phyloP scores from a whole-genome alignment of 2,888 invertebrate genomes.

The Lasioglossum zephyrum region DNA sequence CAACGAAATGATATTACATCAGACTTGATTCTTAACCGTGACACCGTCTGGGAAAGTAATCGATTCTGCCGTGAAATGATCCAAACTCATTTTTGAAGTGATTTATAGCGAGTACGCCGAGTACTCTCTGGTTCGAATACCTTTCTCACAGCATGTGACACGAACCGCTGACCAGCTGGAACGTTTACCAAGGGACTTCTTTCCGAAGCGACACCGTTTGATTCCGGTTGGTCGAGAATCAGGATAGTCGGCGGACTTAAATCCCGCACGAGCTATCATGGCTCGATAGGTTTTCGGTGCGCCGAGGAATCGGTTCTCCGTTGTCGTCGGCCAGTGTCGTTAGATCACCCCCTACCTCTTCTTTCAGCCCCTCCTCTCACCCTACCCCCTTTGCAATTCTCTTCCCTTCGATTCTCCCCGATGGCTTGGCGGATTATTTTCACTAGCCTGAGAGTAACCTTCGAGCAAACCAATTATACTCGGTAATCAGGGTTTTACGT shows the following conservation, averaged over 20 bases:
- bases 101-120: slow-evolving; percentile 2
- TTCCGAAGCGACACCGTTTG: slow-evolving; percentile 21
- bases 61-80: background rate
- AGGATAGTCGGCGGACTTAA: slow-evolving; percentile 49
- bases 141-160: slow-evolving; percentile 1
- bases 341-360: slow-evolving; percentile 22
- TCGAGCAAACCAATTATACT: slow-evolving; percentile 51
- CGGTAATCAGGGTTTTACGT: slow-evolving; percentile 45
- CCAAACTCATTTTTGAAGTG: background rate
- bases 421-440: slow-evolving; percentile 49
- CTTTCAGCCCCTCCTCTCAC: background rate
- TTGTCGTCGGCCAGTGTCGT: slow-evolving; percentile 53
- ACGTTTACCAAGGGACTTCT: slow-evolving; percentile 42
- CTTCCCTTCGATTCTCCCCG: slow-evolving; percentile 1
- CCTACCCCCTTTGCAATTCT: slow-evolving; percentile 15
- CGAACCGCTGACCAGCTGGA: slow-evolving; percentile 34
- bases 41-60: background rate
- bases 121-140: background rate
- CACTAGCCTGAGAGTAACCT: slow-evolving; percentile 36
- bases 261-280: slow-evolving; percentile 57
- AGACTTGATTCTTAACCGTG: background rate
- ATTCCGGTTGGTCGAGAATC: slow-evolving; percentile 28
- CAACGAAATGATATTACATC: background rate
- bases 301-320: slow-evolving; percentile 32
- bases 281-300: slow-evolving; percentile 39